These are phyloP conservation scores for Campoletis raptor DNA, from an alignment of 2,888 invertebrate genomes.

Conservation along the genomic window DNA sequence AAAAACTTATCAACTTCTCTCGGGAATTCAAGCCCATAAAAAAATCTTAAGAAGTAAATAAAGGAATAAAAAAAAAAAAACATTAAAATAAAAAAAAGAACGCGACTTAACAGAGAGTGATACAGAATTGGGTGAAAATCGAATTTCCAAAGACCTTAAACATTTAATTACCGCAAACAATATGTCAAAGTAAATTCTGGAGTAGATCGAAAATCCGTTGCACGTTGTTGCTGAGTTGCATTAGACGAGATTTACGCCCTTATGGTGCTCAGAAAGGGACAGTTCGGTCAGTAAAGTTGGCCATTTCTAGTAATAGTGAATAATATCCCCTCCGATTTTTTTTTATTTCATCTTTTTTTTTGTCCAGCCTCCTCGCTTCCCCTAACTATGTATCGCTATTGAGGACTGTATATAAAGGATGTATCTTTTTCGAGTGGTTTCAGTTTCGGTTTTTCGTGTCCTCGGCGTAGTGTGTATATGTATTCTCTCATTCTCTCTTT, in stretches of 20 bases:
- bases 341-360: slow-evolving; percentile 29
- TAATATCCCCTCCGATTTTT: slow-evolving; percentile 11
- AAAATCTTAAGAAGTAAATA: slow-evolving; percentile 4
- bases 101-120: background rate
- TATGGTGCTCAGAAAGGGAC: background rate
- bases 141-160: background rate
- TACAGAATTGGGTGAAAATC: background rate
- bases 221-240: background rate
- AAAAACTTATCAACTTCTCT: slow-evolving; percentile 56
- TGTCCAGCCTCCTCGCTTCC: background rate
- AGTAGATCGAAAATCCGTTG: no score
- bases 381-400: slow-evolving; percentile 40
- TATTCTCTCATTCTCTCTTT: slow-evolving; percentile 52
- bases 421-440: slow-evolving; percentile 78
- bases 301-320: slow-evolving; percentile 41
- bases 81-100: background rate
- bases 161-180: background rate
- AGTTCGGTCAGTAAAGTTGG: slow-evolving; percentile 1
- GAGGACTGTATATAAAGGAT: slow-evolving; percentile 25
- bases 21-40: slow-evolving; percentile 31
- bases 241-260: background rate
- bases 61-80: background rate
- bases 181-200: background rate
- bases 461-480: slow-evolving; percentile 31
- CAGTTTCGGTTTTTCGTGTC: slow-evolving; percentile 76